phyloP scores from a whole-genome alignment of 2,113 vertebrate genomes.

The Forbesichthys agassizii region DNA sequence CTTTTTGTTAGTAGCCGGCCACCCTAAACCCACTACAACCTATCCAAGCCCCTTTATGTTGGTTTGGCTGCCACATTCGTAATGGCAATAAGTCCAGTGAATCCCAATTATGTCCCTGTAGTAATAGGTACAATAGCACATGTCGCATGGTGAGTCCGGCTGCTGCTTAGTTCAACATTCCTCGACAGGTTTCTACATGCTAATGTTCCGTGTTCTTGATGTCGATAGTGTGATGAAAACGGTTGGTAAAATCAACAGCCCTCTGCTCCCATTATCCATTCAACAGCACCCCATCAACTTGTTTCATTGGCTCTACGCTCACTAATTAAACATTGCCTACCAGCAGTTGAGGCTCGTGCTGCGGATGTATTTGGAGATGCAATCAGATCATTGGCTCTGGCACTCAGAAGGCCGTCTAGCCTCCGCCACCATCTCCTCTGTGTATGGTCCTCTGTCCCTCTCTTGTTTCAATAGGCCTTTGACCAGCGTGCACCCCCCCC shows the following conservation, averaged over 20 bases:
- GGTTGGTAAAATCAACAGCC: constrained; percentile 13
- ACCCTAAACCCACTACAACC: too few species aligned
- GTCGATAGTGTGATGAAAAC: constrained; percentile 36
- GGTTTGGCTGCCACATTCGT: too few species aligned
- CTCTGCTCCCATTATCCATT: constrained; percentile 24
- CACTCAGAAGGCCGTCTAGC: constrained; percentile 56
- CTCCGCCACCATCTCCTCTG: constrained; percentile 41
- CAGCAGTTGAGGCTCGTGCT: constrained; percentile 20
- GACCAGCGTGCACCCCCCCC: constrained; percentile 35
- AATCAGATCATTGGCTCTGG: constrained; percentile 49
- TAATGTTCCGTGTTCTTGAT: constrained; percentile 39
- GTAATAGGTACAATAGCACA: constrained; percentile 15
- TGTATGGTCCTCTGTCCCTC: constrained; percentile 22
- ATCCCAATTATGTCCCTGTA: constrained; percentile 4
- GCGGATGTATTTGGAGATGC: constrained; percentile 43
- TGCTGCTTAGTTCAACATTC: too few species aligned
- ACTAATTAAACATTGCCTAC: constrained; percentile 54
- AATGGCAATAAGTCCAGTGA: background rate
- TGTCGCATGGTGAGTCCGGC: constrained; percentile 14
- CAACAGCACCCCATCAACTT: constrained; percentile 35
- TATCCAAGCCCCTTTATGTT: too few species aligned
- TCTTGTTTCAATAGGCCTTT: constrained; percentile 58
- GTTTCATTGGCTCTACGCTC: constrained; percentile 32
- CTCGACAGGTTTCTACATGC: constrained; percentile 5
- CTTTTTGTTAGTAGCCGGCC: too few species aligned